phyloP scores from a whole-genome alignment of 2,113 vertebrate genomes.

The Setophaga kirtlandii region DNA sequence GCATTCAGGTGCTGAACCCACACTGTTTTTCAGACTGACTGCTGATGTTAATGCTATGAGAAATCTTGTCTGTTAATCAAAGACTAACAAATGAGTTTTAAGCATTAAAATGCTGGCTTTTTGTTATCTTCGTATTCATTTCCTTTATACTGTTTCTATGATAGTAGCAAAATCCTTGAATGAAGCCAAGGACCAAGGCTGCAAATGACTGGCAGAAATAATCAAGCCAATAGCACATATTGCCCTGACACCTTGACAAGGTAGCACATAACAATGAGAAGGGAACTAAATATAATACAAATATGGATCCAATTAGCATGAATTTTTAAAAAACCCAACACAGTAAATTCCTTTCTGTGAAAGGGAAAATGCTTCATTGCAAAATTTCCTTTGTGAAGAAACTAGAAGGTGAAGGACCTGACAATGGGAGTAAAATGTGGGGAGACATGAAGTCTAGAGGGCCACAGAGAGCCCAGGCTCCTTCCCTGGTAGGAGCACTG shows the following conservation, averaged over 20 bases:
- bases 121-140: not conserved
- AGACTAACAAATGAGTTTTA: not conserved
- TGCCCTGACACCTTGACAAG: not conserved
- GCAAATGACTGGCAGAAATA: not conserved
- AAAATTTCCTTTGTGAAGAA: not conserved
- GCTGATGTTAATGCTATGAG: not conserved
- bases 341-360: not conserved
- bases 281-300: not conserved
- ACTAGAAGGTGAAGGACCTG: not conserved
- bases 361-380: not conserved
- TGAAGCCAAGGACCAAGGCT: not conserved
- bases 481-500: not conserved
- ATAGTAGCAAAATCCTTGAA: not conserved
- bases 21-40: not conserved
- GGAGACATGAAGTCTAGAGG: not conserved
- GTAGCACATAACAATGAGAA: not conserved
- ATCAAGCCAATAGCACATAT: not conserved
- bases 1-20: not conserved
- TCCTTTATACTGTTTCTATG: not conserved
- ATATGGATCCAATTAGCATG: not conserved
- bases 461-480: not conserved
- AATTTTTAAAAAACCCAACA: not conserved
- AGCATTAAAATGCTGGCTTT: conserved; percentile 24
- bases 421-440: not conserved
- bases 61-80: conserved; percentile 14